These are phyloP conservation scores for Syrrhaptes paradoxus DNA, from an alignment of 2,113 vertebrate genomes.

Conservation along the genomic window DNA sequence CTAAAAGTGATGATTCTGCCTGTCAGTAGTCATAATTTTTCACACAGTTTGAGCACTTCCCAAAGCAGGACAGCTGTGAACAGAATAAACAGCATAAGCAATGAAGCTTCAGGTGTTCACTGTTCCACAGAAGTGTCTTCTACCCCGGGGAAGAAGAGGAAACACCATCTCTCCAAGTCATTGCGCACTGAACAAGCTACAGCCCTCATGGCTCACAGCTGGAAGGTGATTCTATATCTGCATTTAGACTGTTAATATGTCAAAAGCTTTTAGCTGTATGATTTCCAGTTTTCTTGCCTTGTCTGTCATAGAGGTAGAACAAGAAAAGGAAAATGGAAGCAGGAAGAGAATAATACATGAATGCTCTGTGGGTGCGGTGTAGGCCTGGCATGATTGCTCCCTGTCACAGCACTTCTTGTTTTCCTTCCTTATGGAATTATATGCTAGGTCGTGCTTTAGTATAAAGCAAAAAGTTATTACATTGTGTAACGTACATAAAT, in stretches of 20 bases:
- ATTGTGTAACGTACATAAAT: background rate
- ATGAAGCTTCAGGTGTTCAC: accelerated
- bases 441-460: background rate
- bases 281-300: background rate
- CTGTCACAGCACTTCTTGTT: background rate
- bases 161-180: background rate
- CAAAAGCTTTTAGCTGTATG: background rate
- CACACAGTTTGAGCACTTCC: background rate
- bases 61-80: background rate
- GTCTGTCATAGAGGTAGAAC: background rate
- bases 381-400: background rate
- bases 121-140: background rate
- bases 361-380: background rate
- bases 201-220: background rate
- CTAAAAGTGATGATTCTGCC: background rate
- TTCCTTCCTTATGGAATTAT: background rate
- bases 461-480: background rate
- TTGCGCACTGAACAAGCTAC: background rate
- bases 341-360: background rate
- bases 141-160: background rate
- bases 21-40: background rate
- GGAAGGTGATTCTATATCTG: background rate
- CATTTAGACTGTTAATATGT: background rate
- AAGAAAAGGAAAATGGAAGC: background rate
- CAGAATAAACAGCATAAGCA: background rate